phyloP scores from a whole-genome alignment of 2,888 invertebrate species.

The Metacarcinus magister region DNA sequence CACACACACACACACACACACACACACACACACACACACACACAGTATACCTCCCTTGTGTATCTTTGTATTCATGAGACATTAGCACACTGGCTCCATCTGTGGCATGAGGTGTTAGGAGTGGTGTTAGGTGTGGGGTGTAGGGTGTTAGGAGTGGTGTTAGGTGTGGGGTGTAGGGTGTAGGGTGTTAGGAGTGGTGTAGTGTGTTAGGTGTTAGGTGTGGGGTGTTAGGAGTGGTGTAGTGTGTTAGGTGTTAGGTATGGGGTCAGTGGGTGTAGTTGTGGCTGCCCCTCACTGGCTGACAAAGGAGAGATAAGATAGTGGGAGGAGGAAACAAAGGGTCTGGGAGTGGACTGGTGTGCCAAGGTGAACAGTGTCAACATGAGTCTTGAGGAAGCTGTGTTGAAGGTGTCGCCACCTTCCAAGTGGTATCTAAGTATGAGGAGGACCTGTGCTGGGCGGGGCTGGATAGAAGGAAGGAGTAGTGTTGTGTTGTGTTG shows the following conservation, averaged over 20 bases:
- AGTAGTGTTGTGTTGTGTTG: not conserved
- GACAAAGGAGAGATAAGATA: constrained; percentile 22
- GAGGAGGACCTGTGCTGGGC: not conserved
- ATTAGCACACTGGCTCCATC: not conserved
- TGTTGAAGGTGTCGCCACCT: not conserved
- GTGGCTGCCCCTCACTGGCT: not conserved
- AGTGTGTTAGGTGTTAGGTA: not conserved
- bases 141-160: too few relatives aligned
- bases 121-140: too few relatives aligned
- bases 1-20: not conserved
- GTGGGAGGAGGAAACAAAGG: not conserved
- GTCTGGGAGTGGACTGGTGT: not conserved
- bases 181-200: too few relatives aligned
- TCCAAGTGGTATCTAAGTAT: constrained; percentile 59
- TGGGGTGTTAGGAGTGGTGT: not conserved
- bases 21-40: not conserved
- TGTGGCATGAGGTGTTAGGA: not conserved
- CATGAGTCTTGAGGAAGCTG: not conserved
- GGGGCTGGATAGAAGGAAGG: not conserved
- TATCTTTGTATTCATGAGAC: not conserved
- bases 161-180: too few relatives aligned
- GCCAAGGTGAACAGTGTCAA: not conserved
- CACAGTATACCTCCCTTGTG: not conserved
- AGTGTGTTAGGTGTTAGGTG: not conserved
- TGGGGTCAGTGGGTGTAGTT: not conserved